Evolutionary conservation across 2,113 vertebrate genomes (phyloP), one percentile per base, ranked within the genome.

Genomic region (Nesoenas mayeri): DNA sequence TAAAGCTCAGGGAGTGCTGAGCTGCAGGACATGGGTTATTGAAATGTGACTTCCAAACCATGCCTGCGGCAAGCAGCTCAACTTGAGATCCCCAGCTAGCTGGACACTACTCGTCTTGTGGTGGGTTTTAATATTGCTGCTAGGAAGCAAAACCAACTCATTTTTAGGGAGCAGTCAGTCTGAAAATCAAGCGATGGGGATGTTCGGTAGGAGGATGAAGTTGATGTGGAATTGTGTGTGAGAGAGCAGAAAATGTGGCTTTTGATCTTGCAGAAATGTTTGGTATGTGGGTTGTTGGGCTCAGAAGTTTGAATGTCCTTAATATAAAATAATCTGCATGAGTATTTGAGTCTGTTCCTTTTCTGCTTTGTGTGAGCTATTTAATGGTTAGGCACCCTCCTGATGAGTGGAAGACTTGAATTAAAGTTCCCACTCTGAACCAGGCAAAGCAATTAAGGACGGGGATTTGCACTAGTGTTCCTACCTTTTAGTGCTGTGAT

Each of bases 211-310:
- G 58, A 88, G 28, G 69, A 12, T 80, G 91, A 77, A 88, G 60
- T 47, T 78, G 72, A 85, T 91, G 79, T 84, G 53, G 89, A 88
- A 79, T 61, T 82, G 66, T 93, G 83, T 95, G 93, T 75, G 96
- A 62, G 72, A 79, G 85, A 77, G 64, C 90, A 88, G 70, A 86
- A 94, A 81, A 91, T 75, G 66, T 69, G 75, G 85, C 71, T 95
- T 94, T 95, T 95, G 93, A 86, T 96, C 91, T 92, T 79, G 16
- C 47, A 90, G 92, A 93, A 93, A 84, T 88, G 86, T 86, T 80
- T 94, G 94, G 83, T 91, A 89, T 93, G 88, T 93, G 92, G 86
- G 53, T 92, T 91, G 88, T 67, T 95, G 42, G 79, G 83, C 94
- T 93, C 71, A 83, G 71, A 83, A 89, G 60, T 88, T 91, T 91